Percentiles rank a stretch among this genome's conserved stretches.
These are phyloP conservation scores for Eulemur rufifrons DNA, from an alignment of 2,113 vertebrate genomes.

Conservation along the genomic window DNA sequence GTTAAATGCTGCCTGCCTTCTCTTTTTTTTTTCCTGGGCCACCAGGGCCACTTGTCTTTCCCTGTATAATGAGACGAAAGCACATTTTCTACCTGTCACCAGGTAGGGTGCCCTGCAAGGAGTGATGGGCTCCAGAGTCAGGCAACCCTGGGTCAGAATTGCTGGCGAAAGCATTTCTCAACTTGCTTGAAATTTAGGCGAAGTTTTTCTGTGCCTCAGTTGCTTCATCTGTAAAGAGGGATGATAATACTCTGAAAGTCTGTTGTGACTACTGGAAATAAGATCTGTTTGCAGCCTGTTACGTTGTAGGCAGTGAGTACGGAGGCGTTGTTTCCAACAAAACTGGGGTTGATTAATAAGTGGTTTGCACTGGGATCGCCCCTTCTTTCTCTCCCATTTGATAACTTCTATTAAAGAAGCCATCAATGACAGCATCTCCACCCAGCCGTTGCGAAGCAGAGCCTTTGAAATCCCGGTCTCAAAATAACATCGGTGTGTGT, in stretches of 20 bases:
- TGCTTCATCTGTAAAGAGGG: neutral
- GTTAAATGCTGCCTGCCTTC: neutral
- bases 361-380: neutral
- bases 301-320: neutral
- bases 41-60: neutral
- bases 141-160: neutral
- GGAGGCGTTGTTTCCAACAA: neutral
- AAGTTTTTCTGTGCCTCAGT: neutral
- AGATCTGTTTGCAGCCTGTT: neutral
- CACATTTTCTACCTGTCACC: neutral
- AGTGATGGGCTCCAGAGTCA: neutral
- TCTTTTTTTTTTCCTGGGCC: no score
- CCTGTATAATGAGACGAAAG: neutral
- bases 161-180: neutral
- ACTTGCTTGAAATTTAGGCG: neutral
- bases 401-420: neutral
- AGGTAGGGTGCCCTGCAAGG: neutral
- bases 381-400: neutral
- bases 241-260: neutral
- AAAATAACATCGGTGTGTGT: neutral
- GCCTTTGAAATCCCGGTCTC: neutral
- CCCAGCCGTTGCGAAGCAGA: conserved; percentile 5
- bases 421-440: neutral
- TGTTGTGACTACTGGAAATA: neutral
- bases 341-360: neutral